A percentile compares a stretch with the other conserved stretches of the same genome.
phyloP scores from a whole-genome alignment of 2,797 vertebrate species.

The Dallia pectoralis region DNA sequence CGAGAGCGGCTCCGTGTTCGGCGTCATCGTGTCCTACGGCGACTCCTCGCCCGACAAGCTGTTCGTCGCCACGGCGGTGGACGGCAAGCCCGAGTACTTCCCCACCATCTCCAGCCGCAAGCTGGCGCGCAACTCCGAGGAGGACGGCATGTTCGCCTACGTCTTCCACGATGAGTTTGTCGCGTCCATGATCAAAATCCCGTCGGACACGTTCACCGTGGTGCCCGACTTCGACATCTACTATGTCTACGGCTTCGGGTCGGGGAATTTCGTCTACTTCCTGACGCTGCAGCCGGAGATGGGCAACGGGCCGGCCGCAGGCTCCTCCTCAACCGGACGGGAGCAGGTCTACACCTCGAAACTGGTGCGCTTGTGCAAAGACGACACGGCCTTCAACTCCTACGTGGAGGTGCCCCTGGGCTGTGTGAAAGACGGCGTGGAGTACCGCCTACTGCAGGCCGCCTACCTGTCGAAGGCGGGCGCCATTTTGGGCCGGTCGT shows the following conservation, averaged over 20 bases:
- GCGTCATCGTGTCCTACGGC: conserved; percentile 94
- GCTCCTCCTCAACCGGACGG: conserved; percentile 83
- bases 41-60: conserved; percentile 90
- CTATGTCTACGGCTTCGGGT: conserved; percentile 97
- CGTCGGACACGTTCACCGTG: conserved; percentile 95
- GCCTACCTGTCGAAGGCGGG: conserved; percentile 95
- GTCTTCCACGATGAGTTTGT: conserved; percentile 99
- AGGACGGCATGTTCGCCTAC: conserved; percentile 96
- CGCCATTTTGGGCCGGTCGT: conserved; percentile 83
- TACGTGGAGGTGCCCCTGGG: conserved; percentile 97
- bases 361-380: conserved; percentile 94
- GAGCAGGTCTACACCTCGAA: conserved; percentile 98
- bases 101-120: conserved; percentile 97
- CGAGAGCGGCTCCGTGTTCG: conserved; percentile 94
- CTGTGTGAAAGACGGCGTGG: conserved; percentile 89
- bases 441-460: conserved; percentile 95
- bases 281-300: conserved; percentile 97
- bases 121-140: conserved; percentile 93
- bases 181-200: conserved; percentile 98
- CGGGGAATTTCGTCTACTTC: conserved; percentile 97
- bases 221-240: conserved; percentile 98
- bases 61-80: conserved; percentile 95
- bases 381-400: conserved; percentile 96
- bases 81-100: conserved; percentile 97
- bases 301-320: conserved; percentile 84